Evolutionary conservation across 2,797 vertebrate species (phyloP).

Genomic region (Spinus pinus): DNA sequence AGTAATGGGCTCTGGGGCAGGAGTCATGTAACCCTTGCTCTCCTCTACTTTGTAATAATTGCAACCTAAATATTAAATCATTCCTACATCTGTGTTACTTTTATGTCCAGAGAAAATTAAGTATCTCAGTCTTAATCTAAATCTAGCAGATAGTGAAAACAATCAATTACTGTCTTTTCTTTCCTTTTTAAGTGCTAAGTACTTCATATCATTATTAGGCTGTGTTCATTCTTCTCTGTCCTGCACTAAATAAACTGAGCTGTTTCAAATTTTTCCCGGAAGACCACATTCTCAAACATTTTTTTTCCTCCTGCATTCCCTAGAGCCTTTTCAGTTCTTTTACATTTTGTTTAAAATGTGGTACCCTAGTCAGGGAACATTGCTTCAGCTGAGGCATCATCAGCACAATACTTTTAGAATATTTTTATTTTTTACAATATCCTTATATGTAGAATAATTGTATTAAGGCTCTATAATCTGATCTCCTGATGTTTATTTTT

Average conservation of each 20-base stretch:
- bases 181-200: not conserved
- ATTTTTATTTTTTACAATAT: not conserved
- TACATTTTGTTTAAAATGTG: not conserved
- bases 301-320: not conserved
- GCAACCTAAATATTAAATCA: conserved; percentile 28
- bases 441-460: not conserved
- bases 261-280: not conserved
- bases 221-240: not conserved
- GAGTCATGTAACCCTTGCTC: conserved; percentile 31
- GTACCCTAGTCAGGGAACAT: not conserved
- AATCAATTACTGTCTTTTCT: not conserved
- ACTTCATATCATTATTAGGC: not conserved
- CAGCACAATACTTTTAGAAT: not conserved
- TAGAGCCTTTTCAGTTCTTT: not conserved
- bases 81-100: conserved; percentile 37
- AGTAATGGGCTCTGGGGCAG: not conserved
- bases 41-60: conserved; percentile 41
- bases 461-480: not conserved
- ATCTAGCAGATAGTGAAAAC: conserved; percentile 14
- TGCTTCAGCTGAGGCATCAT: not conserved
- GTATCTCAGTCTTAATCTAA: conserved; percentile 35
- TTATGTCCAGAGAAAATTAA: conserved; percentile 27
- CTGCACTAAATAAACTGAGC: not conserved
- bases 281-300: not conserved
- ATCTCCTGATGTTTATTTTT: not conserved